Evolutionary conservation across 1,140 invertebrate genomes (phyloP).

Genomic region (Eupristina koningsbergeri): DNA sequence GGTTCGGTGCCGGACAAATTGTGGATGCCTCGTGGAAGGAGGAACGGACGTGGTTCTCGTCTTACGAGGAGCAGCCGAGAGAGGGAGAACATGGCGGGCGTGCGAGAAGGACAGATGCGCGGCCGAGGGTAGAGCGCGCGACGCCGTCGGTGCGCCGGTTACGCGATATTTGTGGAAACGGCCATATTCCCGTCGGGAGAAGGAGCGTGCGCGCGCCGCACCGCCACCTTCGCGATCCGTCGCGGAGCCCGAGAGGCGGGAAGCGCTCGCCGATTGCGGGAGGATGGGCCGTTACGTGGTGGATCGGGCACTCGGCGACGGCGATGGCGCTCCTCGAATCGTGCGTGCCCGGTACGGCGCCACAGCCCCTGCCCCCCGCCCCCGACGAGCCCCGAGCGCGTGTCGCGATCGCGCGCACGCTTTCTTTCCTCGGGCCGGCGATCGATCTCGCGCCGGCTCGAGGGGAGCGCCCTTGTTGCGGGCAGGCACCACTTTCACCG

Average conservation of each 20-base stretch:
- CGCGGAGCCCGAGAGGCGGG: background rate
- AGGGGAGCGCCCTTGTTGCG: background rate
- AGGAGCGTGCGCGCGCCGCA: slow-evolving; percentile 6
- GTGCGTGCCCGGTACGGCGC: too few relatives aligned
- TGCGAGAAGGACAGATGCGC: background rate
- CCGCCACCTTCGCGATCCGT: too few relatives aligned
- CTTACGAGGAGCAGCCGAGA: background rate
- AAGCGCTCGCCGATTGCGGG: slow-evolving; percentile 30
- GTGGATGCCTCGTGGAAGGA: too few relatives aligned
- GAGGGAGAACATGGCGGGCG: slow-evolving; percentile 3
- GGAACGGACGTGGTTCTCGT: too few relatives aligned
- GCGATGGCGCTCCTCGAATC: background rate
- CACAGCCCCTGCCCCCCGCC: background rate
- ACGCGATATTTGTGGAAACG: slow-evolving; percentile 51
- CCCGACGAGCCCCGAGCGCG: background rate
- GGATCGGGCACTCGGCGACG: background rate
- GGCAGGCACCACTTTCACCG: background rate
- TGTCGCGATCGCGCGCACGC: background rate
- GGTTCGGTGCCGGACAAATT: too few relatives aligned
- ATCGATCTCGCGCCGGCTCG: background rate
- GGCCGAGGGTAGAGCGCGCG: background rate
- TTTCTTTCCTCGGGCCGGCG: background rate
- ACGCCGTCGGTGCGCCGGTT: slow-evolving; percentile 1
- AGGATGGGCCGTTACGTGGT: slow-evolving; percentile 9
- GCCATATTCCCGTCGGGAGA: slow-evolving; percentile 32